Percentiles rank a stretch among this genome's conserved stretches.
Evolutionary conservation across 2,113 vertebrate species (phyloP).

Genomic region (Bettongia penicillata): DNA sequence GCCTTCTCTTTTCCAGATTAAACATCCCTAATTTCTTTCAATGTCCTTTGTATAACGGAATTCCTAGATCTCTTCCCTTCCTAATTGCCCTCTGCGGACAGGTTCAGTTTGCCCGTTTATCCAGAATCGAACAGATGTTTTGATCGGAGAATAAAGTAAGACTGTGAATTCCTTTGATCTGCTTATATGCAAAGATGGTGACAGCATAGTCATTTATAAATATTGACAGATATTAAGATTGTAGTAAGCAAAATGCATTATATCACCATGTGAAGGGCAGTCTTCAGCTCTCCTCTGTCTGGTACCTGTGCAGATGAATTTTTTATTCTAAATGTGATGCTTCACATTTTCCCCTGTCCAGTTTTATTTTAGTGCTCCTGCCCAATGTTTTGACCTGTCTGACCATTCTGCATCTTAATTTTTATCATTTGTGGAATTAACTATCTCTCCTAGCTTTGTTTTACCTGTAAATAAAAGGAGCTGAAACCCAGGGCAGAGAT

Average conservation of each 20-base stretch:
- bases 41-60: background rate
- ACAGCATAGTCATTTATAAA: background rate
- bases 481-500: background rate
- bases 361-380: background rate
- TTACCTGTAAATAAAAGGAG: background rate
- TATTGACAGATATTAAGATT: background rate
- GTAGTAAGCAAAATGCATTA: background rate
- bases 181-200: background rate
- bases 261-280: background rate
- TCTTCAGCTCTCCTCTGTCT: background rate
- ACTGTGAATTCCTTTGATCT: background rate
- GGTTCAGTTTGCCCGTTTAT: background rate
- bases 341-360: background rate
- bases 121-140: background rate
- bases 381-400: background rate
- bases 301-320: background rate
- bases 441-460: background rate
- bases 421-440: background rate
- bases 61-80: background rate
- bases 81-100: background rate
- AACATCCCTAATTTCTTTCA: background rate
- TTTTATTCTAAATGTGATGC: background rate
- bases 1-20: background rate
- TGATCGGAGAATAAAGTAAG: background rate
- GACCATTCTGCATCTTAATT: background rate